Conservation (phyloP, 1,140 invertebrate species). For the Drosophila pandora region DNA sequence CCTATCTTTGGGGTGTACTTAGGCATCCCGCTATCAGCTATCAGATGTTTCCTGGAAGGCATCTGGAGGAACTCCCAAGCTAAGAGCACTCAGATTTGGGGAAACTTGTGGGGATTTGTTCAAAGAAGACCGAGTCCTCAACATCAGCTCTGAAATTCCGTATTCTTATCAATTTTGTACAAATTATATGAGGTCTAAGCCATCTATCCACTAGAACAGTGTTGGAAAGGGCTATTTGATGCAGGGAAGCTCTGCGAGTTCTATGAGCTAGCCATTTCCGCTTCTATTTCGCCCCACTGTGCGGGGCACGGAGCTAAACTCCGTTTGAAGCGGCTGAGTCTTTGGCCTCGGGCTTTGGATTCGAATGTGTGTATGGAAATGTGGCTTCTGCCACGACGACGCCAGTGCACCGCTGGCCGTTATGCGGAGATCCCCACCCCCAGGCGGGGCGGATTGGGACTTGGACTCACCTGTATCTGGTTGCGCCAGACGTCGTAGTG, state of each 20-base stretch:
- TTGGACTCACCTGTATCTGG: slow-evolving; percentile 92
- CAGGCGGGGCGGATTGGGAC: slow-evolving; percentile 2
- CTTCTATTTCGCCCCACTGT: slow-evolving; percentile 17
- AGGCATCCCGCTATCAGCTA: not conserved
- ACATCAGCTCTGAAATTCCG: no score
- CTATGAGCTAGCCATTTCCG: no score
- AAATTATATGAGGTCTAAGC: no score
- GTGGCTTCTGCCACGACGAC: slow-evolving; percentile 47
- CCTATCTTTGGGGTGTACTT: not conserved
- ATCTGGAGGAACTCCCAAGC: not conserved
- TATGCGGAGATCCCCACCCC: no score
- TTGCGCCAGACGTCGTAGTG: slow-evolving; percentile 95
- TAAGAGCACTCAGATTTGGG: not conserved
- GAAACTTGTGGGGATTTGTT: no score
- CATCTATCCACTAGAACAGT: not conserved
- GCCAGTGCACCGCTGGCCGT: slow-evolving; percentile 17
- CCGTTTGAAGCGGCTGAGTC: slow-evolving; percentile 24
- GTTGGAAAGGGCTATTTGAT: no score
- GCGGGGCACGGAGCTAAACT: slow-evolving; percentile 18
- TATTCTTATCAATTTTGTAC: no score
- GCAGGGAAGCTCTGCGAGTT: no score
- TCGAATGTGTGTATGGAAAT: slow-evolving; percentile 4
- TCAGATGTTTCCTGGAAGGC: not conserved
- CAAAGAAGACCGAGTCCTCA: no score
- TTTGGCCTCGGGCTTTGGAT: slow-evolving; percentile 17